Evolutionary conservation across 1,140 invertebrate genomes (phyloP), one percentile per base, ranked within the genome.

Genomic region (Nasonia vitripennis): DNA sequence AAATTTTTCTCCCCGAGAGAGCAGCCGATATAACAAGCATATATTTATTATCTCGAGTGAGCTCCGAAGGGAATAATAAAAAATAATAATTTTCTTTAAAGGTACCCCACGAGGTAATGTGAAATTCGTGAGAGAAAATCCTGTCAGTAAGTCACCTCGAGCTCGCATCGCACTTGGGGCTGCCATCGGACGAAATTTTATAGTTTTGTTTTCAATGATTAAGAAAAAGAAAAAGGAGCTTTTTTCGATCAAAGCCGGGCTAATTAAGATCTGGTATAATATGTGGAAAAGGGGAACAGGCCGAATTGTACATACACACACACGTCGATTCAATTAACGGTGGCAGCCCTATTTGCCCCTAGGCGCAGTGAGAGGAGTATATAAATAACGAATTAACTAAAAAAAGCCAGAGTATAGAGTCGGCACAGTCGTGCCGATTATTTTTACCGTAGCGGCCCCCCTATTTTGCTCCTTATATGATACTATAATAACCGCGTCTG

Each of bases 31-130:
- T 23, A 78, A 51, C 0, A 51, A 31, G 2, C 23, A 71, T 20
- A 71, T 68, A 81, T 68, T 70, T 34, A 27, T 31, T n/a, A 70
- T 11, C 5, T 67, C 67, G 62, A 27, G 27, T 27, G 27, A 62
- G 70, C 68, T 20, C 27, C 48, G 34, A 62, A 23, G 87, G 81
- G 80, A 79, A 70, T 83, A 91, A 90, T 91, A 91, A 92, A 87
- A 81, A 88, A 88, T 89, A 89, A 88, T 91, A 87, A 88, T 92
- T 91, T 87, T 92, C 88, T 92, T 93, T 92, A 90, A 93, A 93
- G 92, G 92, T 93, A 91, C 90, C 89, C 92, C 92, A 92, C 91
- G 91, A 93, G 92, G 92, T 93, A 93, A 86, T 92, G 92, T 93
- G 90, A 92, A 90, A 91, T 90, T 92, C 89, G 87, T 90, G 90